Conservation (phyloP, 2,797 vertebrate species). For the Girardinus metallicus region DNA sequence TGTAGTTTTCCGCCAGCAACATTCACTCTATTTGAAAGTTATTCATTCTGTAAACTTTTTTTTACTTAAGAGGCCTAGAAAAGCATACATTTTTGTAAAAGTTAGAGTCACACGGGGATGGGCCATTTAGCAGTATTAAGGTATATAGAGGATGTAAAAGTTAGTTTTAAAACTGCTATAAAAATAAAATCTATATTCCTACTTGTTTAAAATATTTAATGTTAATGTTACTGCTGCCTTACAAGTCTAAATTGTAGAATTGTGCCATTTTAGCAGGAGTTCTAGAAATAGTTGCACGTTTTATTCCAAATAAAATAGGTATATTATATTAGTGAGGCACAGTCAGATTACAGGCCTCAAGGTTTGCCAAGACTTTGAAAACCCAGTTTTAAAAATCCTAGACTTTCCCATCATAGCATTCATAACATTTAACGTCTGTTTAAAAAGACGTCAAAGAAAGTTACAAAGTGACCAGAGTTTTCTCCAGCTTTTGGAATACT, state of each 20-base stretch:
- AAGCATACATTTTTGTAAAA: neutral
- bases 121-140: neutral
- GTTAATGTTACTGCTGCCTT: neutral
- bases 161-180: neutral
- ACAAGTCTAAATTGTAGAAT: neutral
- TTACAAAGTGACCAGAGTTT: neutral
- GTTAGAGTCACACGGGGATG: neutral
- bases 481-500: neutral
- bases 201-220: neutral
- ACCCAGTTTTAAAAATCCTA: neutral
- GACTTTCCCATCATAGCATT: neutral
- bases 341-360: neutral
- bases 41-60: neutral
- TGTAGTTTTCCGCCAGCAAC: neutral
- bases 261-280: neutral
- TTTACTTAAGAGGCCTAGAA: neutral
- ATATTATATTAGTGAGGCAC: neutral
- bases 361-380: neutral
- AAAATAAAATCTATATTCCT: neutral
- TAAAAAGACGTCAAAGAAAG: neutral
- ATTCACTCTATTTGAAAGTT: neutral
- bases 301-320: neutral
- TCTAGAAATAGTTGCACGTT: neutral
- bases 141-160: neutral
- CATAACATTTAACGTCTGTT: neutral